Evolutionary conservation across 2,888 invertebrate genomes (phyloP), one percentile per base, ranked within the genome.

Genomic region (Hedychridium roseum): DNA sequence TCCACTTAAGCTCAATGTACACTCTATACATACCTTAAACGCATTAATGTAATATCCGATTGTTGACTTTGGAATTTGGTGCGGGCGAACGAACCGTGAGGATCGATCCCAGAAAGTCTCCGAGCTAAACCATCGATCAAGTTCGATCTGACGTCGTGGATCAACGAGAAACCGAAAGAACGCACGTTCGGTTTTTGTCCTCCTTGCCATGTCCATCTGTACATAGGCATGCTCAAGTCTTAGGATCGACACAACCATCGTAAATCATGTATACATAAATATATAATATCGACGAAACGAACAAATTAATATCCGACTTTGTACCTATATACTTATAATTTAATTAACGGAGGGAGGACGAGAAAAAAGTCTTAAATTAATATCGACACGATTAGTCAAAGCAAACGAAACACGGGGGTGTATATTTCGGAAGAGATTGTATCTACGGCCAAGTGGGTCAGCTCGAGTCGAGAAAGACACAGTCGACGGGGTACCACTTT

Each of bases 221-320:
- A 75, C 56, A 75, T 75, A 76, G 71, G 73, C 74, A 74, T 76
- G 73, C 70, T 76, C 73, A 70, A 73, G n/a, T 70, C 66, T 66
- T 71, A 71, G 65, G 57, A 64, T 54, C 61, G 62, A 61, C n/a
- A 60, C 54, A 43, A 53, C 60, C 60, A 66, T 55, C 59, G 59
- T 68, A 57, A 60, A 57, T 66, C 62, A 66, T 57, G 51, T 46
- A 62, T 49, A 62, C 49, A 41, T 16, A 35, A 43, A 48, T 43
- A 61, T 51, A 56, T 55, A 39, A n/a, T n/a, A n/a, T n/a, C 37
- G 54, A 63, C 41, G 48, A 52, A 43, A 53, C 49, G 51, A 63
- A 68, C 58, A 65, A 71, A 75, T 70, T 72, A 73, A 70, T 72
- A 74, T 73, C 67, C 65, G 68, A 74, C 73, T 76, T 76, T 75